Evolutionary conservation across 2,113 vertebrate species (phyloP), one percentile per base, ranked within the genome.

Genomic region (Ptychochromis oligacanthus): DNA sequence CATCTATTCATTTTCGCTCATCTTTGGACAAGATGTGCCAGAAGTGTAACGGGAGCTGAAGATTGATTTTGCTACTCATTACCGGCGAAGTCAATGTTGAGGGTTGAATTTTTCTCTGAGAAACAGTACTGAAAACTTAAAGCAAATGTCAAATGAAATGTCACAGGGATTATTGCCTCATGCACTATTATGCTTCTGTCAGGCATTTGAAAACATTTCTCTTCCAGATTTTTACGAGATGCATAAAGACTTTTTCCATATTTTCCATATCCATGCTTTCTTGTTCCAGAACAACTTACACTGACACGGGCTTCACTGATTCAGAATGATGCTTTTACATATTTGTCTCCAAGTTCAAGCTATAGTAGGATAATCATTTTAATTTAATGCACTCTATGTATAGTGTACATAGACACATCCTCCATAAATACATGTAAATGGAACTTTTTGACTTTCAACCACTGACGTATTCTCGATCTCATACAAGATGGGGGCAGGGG

Each of bases 81-180:
- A 78, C 28, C 62, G 60, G 15, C 14, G 6, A 22, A 24, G 52
- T 24, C 40, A 80, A 4, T 65, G 55, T 43, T 79, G 40, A 46
- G 46, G 24, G 26, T 65, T 80, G 61, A 81, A 77, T 61, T 85
- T 24, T 62, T 75, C 24, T 84, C 52, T 6, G 13, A 62, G 60
- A 83, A 87, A 79, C 49, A 80, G 59, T n/a, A 36, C 40, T 22
- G 62, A 82, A 87, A 84, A 67, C 12, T 11, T 5, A 9, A 79
- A 77, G n/a, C 60, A 75, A 77, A 87, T 84, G 75, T 86, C 57
- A 78, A 79, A 57, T 76, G 24, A 85, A 90, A 87, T 83, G 75
- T 60, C 61, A 31, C 6, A 60, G 0, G 59, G 52, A 61, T 77
- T 80, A 61, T 46, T 52, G 24, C n/a, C n/a, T 9, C 46, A 72